Conservation (phyloP, 2,888 invertebrate genomes). For the Amiota mariae region DNA sequence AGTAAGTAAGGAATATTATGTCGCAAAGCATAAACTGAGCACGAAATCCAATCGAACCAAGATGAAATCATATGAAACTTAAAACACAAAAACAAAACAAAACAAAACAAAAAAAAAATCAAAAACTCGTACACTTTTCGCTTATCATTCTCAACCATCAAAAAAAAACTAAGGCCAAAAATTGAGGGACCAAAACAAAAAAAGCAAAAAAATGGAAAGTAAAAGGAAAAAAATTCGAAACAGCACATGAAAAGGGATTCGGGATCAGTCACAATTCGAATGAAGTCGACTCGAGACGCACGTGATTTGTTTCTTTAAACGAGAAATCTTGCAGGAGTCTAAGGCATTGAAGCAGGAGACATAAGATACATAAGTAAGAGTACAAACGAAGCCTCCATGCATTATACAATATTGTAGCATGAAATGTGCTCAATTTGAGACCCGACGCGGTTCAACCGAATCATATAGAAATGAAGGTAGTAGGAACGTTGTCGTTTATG, state of each 20-base stretch:
- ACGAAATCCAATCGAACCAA: conserved; percentile 11
- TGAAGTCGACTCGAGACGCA: conserved; percentile 1
- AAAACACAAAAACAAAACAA: neutral
- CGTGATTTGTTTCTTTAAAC: conserved; percentile 26
- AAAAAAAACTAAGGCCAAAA: conserved; percentile 8
- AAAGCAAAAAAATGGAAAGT: too few relatives aligned
- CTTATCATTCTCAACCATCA: conserved; percentile 24
- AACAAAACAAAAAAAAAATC: neutral
- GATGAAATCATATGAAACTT: neutral
- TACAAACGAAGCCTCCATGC: too few relatives aligned
- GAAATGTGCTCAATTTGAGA: neutral
- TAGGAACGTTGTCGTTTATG: conserved; percentile 10
- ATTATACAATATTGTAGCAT: neutral
- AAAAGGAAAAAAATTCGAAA: neutral
- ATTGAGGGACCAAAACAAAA: neutral
- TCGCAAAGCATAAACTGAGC: neutral
- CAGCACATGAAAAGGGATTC: conserved; percentile 3
- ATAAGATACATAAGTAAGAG: too few relatives aligned
- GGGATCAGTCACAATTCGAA: neutral
- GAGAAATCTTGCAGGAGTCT: neutral
- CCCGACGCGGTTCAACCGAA: neutral
- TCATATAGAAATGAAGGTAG: too few relatives aligned
- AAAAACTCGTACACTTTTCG: conserved; percentile 21
- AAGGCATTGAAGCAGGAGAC: neutral
- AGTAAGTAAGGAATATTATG: neutral